Percentiles rank a stretch among this genome's conserved stretches.
These are phyloP conservation scores for Lucilia sericata DNA, from an alignment of 1,140 invertebrate genomes.

Conservation along the genomic window DNA sequence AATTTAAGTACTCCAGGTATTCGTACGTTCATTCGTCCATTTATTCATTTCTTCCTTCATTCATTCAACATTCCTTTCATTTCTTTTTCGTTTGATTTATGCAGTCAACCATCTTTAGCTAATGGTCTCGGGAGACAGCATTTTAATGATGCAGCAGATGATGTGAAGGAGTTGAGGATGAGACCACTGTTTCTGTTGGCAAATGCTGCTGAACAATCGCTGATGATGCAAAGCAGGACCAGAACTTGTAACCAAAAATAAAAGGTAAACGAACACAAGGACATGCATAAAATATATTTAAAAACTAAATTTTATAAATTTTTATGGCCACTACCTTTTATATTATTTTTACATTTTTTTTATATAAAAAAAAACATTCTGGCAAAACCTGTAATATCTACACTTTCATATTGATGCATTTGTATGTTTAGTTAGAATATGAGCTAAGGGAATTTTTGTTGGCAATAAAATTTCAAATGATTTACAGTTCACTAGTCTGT, in stretches of 20 bases:
- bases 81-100: conserved; percentile 35
- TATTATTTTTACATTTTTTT: background rate
- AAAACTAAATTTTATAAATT: conserved; percentile 1
- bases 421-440: background rate
- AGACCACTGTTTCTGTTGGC: background rate
- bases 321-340: background rate
- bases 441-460: background rate
- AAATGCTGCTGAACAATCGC: background rate
- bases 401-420: background rate
- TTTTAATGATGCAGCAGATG: conserved; percentile 3
- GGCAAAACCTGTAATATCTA: background rate
- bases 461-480: conserved; percentile 13
- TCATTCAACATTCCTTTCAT: background rate
- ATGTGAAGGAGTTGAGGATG: background rate
- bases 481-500: conserved; percentile 17
- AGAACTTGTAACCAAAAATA: background rate
- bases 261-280: background rate
- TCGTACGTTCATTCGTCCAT: background rate
- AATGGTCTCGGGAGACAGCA: conserved; percentile 31
- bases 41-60: background rate
- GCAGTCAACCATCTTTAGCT: conserved; percentile 32
- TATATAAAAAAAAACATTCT: background rate
- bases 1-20: conserved; percentile 11
- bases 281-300: conserved; percentile 27
- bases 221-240: background rate